Percentiles rank a stretch among this genome's conserved stretches.
phyloP scores from a whole-genome alignment of 2,113 vertebrate genomes.

The Sigmodon hispidus region DNA sequence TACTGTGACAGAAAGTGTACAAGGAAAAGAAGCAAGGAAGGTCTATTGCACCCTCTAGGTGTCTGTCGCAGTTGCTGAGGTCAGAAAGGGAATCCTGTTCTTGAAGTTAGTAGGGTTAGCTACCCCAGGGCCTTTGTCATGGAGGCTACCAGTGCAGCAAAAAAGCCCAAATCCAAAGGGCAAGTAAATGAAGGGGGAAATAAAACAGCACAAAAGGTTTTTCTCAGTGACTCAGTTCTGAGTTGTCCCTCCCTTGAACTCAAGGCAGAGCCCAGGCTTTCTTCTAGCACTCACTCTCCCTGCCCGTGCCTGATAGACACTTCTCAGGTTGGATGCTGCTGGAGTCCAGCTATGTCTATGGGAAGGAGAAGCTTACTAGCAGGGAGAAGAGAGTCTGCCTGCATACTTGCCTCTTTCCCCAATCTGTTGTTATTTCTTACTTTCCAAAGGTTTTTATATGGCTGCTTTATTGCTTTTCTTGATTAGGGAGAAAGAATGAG shows the following conservation, averaged over 20 bases:
- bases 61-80: not conserved
- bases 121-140: not conserved
- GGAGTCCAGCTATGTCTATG: not conserved
- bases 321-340: not conserved
- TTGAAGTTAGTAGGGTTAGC: not conserved
- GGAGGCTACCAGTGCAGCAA: accelerated
- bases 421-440: not conserved
- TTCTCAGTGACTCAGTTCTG: not conserved
- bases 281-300: not conserved
- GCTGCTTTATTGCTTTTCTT: not conserved
- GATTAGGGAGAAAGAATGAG: not conserved
- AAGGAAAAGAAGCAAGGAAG: not conserved
- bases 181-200: not conserved
- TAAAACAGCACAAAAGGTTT: not conserved
- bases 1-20: not conserved
- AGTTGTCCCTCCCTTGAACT: not conserved
- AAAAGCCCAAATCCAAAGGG: not conserved
- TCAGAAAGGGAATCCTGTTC: not conserved
- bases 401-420: not conserved
- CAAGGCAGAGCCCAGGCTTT: not conserved
- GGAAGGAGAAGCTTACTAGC: not conserved
- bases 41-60: not conserved
- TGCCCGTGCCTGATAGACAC: not conserved
- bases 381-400: not conserved
- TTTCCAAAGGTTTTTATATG: not conserved